Base-by-base conservation (phyloP, 2,797 vertebrate species). In the Trematomus bernacchii region DNA sequence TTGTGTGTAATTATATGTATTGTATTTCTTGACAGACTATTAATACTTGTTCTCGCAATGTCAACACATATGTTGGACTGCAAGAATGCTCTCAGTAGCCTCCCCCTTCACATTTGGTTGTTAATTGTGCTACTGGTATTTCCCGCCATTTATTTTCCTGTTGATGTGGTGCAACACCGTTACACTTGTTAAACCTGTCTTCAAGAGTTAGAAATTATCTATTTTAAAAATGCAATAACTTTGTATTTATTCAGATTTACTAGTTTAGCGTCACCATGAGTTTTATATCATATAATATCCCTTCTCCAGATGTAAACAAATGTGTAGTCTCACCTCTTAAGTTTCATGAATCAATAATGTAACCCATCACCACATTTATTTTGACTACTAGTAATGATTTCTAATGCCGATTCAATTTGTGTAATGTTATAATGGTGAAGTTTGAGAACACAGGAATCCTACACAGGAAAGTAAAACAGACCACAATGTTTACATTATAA, bases 61-160 rank as follows among this genome's bases (percentile, higher is more conserved):
- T 37, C 7, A 37, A 37, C 7, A 37, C 1, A 9, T 37, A 1
- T 37, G 33, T 37, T 37, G 33, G 33, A 37, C 33, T 37, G 33
- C 8, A 37, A 1, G 33, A 37, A 37, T 37, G 9, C 8, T 15
- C 33, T 1, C 10, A 3, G 21, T 4, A 6, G 37, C 9, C 2
- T 30, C 40, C 12, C n/a, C 11, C 13, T 15, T 21, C 1, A 2
- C 10, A 2, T 16, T 5, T 15, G 3, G 21, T 30, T 37, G 21
- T n/a, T 13, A 4, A 12, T 40, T 7, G 3, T 23, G 15, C 3
- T 0, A 8, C 6, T 46, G 3, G 4, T 3, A 10, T 67, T 84
- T 81, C 81, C 87, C 86, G 85, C 83, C 83, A 33, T 61, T 65
- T 8, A 0, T 15, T 60, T 44, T 16, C 12, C 27, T 7, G 14